These are phyloP conservation scores for Polymixis flavicincta DNA, from an alignment of 2,888 invertebrate genomes.

Conservation along the genomic window DNA sequence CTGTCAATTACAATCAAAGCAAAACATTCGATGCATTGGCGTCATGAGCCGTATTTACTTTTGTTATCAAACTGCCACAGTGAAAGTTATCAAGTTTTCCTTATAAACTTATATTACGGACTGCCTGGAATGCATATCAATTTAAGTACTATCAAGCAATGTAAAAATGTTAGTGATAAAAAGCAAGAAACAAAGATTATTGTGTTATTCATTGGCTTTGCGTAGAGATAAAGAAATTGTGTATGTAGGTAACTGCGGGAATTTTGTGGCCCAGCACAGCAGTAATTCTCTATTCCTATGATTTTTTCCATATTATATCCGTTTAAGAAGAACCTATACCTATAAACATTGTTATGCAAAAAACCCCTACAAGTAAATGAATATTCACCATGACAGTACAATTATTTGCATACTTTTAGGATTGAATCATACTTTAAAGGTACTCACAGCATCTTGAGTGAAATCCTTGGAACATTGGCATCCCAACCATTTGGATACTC, in stretches of 20 bases:
- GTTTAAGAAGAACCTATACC: slow-evolving; percentile 8
- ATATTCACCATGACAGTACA: slow-evolving; percentile 28
- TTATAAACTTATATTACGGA: background rate
- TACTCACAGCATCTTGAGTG: background rate
- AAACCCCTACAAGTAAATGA: slow-evolving; percentile 8
- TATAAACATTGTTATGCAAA: no score
- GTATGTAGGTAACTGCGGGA: background rate
- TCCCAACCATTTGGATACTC: background rate
- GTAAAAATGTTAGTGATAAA: slow-evolving; percentile 48
- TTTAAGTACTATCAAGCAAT: slow-evolving; percentile 38
- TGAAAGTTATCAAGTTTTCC: slow-evolving; percentile 32
- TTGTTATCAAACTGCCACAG: slow-evolving; percentile 2
- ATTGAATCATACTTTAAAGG: slow-evolving; percentile 6
- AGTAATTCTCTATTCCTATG: background rate
- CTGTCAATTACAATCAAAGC: slow-evolving; percentile 49
- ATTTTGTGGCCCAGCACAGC: background rate
- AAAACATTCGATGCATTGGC: slow-evolving; percentile 31
- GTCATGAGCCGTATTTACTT: slow-evolving; percentile 13
- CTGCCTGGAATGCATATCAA: slow-evolving; percentile 31
- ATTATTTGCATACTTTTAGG: slow-evolving; percentile 26
- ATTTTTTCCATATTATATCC: background rate
- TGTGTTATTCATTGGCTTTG: slow-evolving; percentile 26
- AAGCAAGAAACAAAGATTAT: slow-evolving; percentile 44
- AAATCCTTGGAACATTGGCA: background rate
- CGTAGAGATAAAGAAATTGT: slow-evolving; percentile 18